A percentile compares a stretch with the other conserved stretches of the same genome.
These are phyloP conservation scores for Brachylomia viminalis DNA, from an alignment of 2,888 invertebrate species.

Conservation along the genomic window DNA sequence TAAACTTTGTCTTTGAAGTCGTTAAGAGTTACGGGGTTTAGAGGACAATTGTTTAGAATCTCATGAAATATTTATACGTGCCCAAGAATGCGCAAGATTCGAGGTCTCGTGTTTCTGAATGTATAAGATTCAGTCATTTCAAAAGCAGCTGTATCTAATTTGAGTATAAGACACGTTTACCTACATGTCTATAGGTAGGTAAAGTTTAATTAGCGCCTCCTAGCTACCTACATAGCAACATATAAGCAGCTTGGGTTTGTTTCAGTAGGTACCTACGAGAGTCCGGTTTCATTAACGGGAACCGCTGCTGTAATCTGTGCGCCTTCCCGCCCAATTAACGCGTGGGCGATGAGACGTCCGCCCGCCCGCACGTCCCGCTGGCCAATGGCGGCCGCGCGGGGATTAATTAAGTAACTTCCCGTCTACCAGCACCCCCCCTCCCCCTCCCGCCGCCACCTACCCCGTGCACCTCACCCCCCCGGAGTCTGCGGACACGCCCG, in stretches of 20 bases:
- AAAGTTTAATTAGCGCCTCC: conserved; percentile 31
- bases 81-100: conserved; percentile 36
- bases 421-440: conserved; percentile 78
- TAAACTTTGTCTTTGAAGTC: conserved; percentile 34
- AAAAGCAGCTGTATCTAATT: background rate
- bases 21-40: conserved; percentile 35
- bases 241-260: conserved; percentile 46
- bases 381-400: conserved; percentile 89
- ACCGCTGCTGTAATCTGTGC: conserved; percentile 81
- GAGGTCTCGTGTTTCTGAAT: conserved; percentile 13
- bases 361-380: conserved; percentile 82
- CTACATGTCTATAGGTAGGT: conserved; percentile 4
- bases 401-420: conserved; percentile 91
- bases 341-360: conserved; percentile 88
- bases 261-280: conserved; percentile 73
- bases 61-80: conserved; percentile 50
- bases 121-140: background rate
- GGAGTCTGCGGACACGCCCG: conserved; percentile 90
- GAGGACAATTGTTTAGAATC: conserved; percentile 24
- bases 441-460: conserved; percentile 68
- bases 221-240: conserved; percentile 14
- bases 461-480: conserved; percentile 78
- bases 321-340: conserved; percentile 89
- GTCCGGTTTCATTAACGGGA: conserved; percentile 85
- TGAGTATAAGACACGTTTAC: background rate